Conservation (phyloP, 1,140 invertebrate species). For the Drosophila jambulina region DNA sequence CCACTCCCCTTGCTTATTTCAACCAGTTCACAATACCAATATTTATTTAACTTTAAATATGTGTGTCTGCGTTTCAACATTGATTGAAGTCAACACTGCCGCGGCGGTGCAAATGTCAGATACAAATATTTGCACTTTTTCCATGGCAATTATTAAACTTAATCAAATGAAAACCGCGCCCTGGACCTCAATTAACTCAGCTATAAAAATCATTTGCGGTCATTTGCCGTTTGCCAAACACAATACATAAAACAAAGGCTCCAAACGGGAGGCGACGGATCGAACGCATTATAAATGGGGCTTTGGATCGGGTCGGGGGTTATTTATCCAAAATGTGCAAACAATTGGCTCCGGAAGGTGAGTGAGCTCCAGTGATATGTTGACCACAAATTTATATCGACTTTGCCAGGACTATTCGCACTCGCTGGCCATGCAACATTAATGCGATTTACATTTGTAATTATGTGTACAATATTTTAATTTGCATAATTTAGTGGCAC, state of each 20-base stretch:
- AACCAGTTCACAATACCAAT: constrained; percentile 14
- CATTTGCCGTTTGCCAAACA: constrained; percentile 43
- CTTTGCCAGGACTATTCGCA: constrained; percentile 57
- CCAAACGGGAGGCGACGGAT: constrained; percentile 33
- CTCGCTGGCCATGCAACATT: constrained; percentile 60
- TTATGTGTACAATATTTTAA: constrained; percentile 81
- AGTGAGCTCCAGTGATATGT: constrained; percentile 58
- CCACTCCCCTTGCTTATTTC: background rate
- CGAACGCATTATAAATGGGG: constrained; percentile 44
- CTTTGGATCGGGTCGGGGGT: background rate
- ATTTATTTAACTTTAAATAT: constrained; percentile 48
- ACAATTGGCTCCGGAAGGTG: constrained; percentile 40
- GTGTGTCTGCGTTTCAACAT: constrained; percentile 19
- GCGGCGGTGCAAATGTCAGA: constrained; percentile 14
- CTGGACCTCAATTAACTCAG: constrained; percentile 74
- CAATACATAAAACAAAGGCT: constrained; percentile 2
- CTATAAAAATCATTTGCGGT: constrained; percentile 79
- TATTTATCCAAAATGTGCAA: constrained; percentile 35
- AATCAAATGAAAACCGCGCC: constrained; percentile 77
- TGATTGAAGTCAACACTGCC: constrained; percentile 39
- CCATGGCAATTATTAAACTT: constrained; percentile 75
- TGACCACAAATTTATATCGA: constrained; percentile 75
- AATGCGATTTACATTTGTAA: constrained; percentile 82
- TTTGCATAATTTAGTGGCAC: constrained; percentile 77
- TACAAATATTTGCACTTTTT: constrained; percentile 63